Conservation (phyloP, 2,888 invertebrate genomes). For the Eilema griseolum region DNA sequence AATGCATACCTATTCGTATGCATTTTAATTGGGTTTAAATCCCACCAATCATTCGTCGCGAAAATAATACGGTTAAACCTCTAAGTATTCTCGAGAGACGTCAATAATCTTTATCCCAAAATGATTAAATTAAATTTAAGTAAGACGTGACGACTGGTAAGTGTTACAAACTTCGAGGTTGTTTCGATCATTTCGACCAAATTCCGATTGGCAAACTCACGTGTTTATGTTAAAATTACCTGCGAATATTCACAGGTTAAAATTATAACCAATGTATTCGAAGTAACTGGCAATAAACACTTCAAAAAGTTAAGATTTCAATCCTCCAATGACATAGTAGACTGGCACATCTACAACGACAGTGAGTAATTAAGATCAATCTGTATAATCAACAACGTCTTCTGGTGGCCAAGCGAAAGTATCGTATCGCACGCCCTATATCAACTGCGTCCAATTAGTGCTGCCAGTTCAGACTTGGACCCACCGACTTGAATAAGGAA, state of each 20-base stretch:
- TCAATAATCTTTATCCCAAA: not conserved
- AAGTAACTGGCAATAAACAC: not conserved
- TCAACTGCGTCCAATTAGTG: conserved; percentile 30
- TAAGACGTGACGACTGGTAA: too few relatives aligned
- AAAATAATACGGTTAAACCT: too few relatives aligned
- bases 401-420: conserved; percentile 31
- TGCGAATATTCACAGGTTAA: not conserved
- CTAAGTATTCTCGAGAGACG: too few relatives aligned
- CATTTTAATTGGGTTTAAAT: too few relatives aligned
- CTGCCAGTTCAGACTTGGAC: conserved; percentile 10
- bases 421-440: conserved; percentile 25
- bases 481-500: not conserved
- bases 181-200: not conserved
- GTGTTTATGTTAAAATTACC: not conserved
- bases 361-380: conserved; percentile 43
- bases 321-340: not conserved
- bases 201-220: not conserved
- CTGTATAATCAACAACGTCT: conserved; percentile 39
- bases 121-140: not conserved
- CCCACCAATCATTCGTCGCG: too few relatives aligned
- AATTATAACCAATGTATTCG: not conserved
- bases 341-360: not conserved
- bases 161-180: not conserved
- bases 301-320: not conserved
- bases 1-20: too few relatives aligned